Evolutionary conservation across 2,888 invertebrate genomes (phyloP).

Genomic region (Acrocera orbiculus): DNA sequence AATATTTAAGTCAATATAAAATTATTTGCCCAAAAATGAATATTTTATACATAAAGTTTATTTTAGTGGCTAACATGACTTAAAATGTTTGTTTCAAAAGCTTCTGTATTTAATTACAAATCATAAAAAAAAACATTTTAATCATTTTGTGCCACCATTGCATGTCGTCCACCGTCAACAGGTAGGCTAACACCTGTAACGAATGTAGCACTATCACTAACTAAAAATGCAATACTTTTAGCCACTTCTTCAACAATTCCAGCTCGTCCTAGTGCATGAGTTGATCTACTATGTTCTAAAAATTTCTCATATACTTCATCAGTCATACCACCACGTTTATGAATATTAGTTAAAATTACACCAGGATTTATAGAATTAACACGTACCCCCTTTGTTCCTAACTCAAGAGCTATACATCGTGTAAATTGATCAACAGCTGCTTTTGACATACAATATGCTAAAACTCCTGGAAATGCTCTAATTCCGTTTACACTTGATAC

Average conservation of each 20-base stretch:
- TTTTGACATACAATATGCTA: slow-evolving; percentile 86
- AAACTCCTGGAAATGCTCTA: slow-evolving; percentile 71
- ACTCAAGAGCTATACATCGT: slow-evolving; percentile 68
- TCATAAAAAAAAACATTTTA: too few relatives aligned
- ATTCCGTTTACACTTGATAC: slow-evolving; percentile 84
- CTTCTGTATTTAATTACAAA: too few relatives aligned
- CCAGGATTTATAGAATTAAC: slow-evolving; percentile 89
- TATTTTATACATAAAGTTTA: too few relatives aligned
- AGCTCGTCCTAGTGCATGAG: slow-evolving; percentile 79
- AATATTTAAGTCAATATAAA: too few relatives aligned
- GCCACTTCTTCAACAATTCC: slow-evolving; percentile 74
- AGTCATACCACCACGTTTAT: slow-evolving; percentile 64
- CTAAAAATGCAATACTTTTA: slow-evolving; percentile 71
- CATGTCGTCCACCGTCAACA: slow-evolving; percentile 44
- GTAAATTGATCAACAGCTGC: slow-evolving; percentile 89
- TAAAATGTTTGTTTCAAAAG: too few relatives aligned
- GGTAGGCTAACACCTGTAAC: slow-evolving; percentile 54
- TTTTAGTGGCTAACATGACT: too few relatives aligned
- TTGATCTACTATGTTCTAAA: slow-evolving; percentile 59
- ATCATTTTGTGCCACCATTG: slow-evolving; percentile 54
- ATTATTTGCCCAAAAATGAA: too few relatives aligned
- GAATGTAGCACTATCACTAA: slow-evolving; percentile 53
- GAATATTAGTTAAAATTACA: slow-evolving; percentile 74
- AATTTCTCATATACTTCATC: slow-evolving; percentile 62
- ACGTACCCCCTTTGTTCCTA: slow-evolving; percentile 59